Conservation (phyloP, 2,797 vertebrate genomes). For the Loriculus beryllinus region DNA sequence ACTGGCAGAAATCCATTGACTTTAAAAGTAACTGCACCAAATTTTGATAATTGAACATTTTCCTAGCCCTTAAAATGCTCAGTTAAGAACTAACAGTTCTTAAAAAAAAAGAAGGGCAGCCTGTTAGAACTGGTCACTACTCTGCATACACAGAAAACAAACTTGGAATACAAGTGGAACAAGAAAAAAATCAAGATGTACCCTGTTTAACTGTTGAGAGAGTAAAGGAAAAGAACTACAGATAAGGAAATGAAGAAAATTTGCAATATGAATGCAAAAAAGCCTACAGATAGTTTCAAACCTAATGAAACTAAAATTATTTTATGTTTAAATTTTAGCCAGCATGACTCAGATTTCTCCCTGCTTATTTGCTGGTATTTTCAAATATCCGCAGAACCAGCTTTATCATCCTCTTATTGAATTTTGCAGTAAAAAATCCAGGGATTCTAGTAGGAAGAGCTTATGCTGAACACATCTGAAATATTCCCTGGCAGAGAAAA, state of each 20-base stretch:
- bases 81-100: not conserved
- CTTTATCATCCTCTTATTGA: not conserved
- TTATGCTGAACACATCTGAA: not conserved
- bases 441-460: not conserved
- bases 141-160: rapidly evolving
- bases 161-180: not conserved
- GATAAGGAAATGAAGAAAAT: not conserved
- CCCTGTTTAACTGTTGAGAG: not conserved
- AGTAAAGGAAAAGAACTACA: not conserved
- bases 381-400: not conserved
- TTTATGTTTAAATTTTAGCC: not conserved
- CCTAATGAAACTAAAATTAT: not conserved
- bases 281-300: not conserved
- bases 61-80: not conserved
- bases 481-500: not conserved
- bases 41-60: not conserved
- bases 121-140: not conserved
- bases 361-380: not conserved
- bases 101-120: not conserved
- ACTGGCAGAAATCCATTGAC: not conserved
- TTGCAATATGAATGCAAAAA: not conserved
- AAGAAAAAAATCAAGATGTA: not conserved
- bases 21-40: not conserved
- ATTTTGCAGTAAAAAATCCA: not conserved
- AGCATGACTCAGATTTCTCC: not conserved